Base-by-base conservation (phyloP, 2,113 vertebrate genomes). In the Mastomys natalensis region DNA sequence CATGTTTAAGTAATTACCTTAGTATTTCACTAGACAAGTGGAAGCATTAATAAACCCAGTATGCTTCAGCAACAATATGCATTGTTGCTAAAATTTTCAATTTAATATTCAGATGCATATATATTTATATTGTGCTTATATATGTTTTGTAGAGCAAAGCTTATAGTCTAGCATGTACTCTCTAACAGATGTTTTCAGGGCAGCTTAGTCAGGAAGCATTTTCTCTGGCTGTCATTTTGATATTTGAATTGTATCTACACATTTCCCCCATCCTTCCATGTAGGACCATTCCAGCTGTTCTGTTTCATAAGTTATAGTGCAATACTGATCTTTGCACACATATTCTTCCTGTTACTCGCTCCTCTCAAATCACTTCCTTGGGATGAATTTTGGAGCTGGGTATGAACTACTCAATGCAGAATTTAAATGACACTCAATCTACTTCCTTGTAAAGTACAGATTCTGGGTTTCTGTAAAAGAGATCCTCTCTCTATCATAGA, bases 191-290 rank as follows among this genome's bases (percentile, higher is more conserved):
- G 2, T 85, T 93, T 93, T 24, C 13, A 70, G 29, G 80, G 29
- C 37, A 60, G 77, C 34, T 94, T 90, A 89, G 22, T 15, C 87
- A 81, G n/a, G 89, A 92, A 90, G 64, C 16, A 64, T 78, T 95
- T 80, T 70, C 40, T n/a, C 8, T 31, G 48, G 60, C 31, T 85
- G 78, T 68, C 7, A 77, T 81, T 82, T 96, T 97, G 51, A 66
- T 86, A 19, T 24, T 48, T 93, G 53, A 81, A 37, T 82, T 90
- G 24, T n/a, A 78, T 78, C 51, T 82, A 2, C 48, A 87, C n/a
- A 73, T 48, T 34, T 3, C 5, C 5, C 43, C 19, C 24, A 40
- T 88, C 64, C 31, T 12, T 48, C 26, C 64, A 3, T 58, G 13
- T 53, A 17, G 37, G 84, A 91, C 3, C 34, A 93, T 80, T 68